Conservation (phyloP, 2,113 vertebrate species). For the Lathamus discolor region DNA sequence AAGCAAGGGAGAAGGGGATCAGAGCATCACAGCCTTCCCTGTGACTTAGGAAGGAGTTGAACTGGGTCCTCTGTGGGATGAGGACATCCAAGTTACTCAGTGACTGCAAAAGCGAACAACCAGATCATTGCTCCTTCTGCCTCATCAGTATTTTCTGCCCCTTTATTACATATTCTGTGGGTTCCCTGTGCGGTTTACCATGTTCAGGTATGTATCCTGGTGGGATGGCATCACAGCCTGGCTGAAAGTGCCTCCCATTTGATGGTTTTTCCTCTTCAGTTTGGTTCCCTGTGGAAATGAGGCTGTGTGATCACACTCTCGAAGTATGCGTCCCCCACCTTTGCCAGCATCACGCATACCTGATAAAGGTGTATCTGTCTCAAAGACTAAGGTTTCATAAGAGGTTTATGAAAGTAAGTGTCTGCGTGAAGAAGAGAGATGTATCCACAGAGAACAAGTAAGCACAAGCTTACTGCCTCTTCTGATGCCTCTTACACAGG, state of each 20-base stretch:
- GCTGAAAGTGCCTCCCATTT: background rate
- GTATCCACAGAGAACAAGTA: background rate
- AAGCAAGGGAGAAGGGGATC: background rate
- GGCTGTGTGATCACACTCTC: background rate
- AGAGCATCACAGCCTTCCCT: background rate
- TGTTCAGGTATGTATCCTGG: background rate
- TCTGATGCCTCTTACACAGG: background rate
- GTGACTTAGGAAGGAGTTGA: background rate
- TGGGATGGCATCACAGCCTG: background rate
- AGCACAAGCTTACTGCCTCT: background rate
- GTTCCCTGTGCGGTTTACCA: background rate
- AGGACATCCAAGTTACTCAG: background rate
- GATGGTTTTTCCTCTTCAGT: background rate
- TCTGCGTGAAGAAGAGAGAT: background rate
- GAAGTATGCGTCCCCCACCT: background rate
- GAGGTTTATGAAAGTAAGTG: background rate
- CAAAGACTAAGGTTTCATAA: background rate
- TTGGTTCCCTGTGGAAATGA: background rate
- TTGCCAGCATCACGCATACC: background rate
- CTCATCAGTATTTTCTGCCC: background rate
- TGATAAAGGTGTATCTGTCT: background rate
- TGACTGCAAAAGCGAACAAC: background rate
- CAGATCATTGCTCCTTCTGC: fast-evolving
- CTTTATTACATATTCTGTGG: background rate
- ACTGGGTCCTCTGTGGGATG: background rate